phyloP scores from a whole-genome alignment of 2,113 vertebrate species.

The Trochalopteron elliotii region DNA sequence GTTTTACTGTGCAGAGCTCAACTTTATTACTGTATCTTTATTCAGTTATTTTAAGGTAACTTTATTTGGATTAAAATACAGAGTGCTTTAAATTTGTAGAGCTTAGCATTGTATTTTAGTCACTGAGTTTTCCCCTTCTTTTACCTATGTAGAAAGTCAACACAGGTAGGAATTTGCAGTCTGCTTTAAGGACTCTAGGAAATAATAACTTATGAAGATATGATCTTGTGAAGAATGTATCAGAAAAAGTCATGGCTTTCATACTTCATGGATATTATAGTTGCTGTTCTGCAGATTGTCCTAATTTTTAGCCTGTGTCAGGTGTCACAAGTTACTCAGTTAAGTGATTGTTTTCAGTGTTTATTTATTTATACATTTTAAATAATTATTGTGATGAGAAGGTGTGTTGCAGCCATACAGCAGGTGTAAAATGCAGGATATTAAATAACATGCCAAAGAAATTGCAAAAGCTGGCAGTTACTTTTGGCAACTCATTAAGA shows the following conservation, averaged over 20 bases:
- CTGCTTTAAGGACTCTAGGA: background rate
- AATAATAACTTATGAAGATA: background rate
- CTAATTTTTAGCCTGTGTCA: background rate
- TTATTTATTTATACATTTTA: background rate
- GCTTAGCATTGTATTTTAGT: background rate
- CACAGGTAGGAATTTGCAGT: background rate
- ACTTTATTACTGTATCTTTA: background rate
- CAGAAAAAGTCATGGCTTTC: background rate
- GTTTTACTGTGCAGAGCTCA: background rate
- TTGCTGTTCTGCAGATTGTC: background rate
- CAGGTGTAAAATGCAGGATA: background rate
- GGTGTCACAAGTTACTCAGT: background rate
- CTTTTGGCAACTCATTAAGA: background rate
- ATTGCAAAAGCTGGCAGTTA: background rate
- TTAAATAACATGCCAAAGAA: background rate
- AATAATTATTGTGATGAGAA: background rate
- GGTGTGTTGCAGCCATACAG: background rate
- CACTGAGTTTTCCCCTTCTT: background rate
- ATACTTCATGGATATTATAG: accelerated
- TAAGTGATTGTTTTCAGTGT: background rate
- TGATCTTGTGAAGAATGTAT: background rate
- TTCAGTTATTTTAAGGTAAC: background rate
- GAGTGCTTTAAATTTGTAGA: background rate
- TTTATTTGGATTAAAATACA: background rate
- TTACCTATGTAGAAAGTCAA: background rate